Conservation (phyloP, 2,888 invertebrate genomes). For the Euproctis similis region DNA sequence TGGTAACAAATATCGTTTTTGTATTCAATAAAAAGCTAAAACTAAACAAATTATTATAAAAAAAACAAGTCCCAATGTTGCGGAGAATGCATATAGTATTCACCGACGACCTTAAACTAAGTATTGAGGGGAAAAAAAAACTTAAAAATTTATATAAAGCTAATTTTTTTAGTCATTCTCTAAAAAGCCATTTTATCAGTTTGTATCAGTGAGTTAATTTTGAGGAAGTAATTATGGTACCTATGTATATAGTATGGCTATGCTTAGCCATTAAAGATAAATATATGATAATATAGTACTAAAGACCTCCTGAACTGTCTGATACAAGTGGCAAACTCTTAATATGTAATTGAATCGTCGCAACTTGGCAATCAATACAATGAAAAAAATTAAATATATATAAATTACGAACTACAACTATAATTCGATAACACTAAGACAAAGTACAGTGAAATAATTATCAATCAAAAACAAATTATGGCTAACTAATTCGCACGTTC, state of each 20-base stretch:
- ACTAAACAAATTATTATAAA: conserved; percentile 62
- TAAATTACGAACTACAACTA: conserved; percentile 61
- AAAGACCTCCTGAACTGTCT: conserved; percentile 36
- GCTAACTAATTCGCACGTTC: conserved; percentile 60
- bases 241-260: conserved; percentile 28
- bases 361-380: no score
- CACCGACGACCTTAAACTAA: conserved; percentile 17
- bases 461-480: conserved; percentile 61
- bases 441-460: conserved; percentile 47
- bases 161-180: conserved; percentile 55
- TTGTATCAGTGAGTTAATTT: conserved; percentile 55
- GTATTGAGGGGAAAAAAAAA: conserved; percentile 57
- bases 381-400: conserved; percentile 45
- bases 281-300: conserved; percentile 30
- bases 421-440: conserved; percentile 56
- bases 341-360: conserved; percentile 7
- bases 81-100: conserved; percentile 25
- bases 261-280: conserved; percentile 30
- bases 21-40: conserved; percentile 67
- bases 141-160: conserved; percentile 69
- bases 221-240: conserved; percentile 31
- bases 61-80: conserved; percentile 55
- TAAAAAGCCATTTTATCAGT: no score
- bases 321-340: conserved; percentile 47
- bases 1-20: conserved; percentile 74